Conservation (phyloP, 2,113 vertebrate species). For the Hucho hucho region DNA sequence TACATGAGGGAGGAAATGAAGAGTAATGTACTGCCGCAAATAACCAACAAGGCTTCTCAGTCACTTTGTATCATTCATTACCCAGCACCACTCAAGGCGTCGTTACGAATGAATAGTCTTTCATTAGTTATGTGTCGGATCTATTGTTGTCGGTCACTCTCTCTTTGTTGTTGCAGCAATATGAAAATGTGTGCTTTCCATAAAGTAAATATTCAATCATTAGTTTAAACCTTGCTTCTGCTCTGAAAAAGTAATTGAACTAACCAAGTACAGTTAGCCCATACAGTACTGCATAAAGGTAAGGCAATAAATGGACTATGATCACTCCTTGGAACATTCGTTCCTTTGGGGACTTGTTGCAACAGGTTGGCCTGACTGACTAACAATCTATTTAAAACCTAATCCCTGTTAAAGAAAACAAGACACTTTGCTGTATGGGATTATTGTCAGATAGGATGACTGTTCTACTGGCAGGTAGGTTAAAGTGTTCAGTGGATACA, state of each 20-base stretch:
- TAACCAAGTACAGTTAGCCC: conserved; percentile 36
- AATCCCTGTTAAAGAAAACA: conserved; percentile 5
- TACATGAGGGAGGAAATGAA: conserved; percentile 42
- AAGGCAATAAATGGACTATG: conserved; percentile 58
- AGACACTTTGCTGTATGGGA: background rate
- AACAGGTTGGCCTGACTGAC: conserved; percentile 8
- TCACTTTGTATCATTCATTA: conserved; percentile 39
- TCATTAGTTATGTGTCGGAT: conserved; percentile 40
- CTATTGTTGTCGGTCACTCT: conserved; percentile 22
- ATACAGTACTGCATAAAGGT: conserved; percentile 58
- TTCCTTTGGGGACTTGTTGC: conserved; percentile 22
- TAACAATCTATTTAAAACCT: conserved; percentile 21
- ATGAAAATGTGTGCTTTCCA: conserved; percentile 61
- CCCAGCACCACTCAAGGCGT: conserved; percentile 37
- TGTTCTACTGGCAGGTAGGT: background rate
- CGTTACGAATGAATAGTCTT: conserved; percentile 45
- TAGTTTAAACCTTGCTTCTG: background rate
- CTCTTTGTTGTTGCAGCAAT: conserved; percentile 38
- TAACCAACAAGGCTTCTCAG: conserved; percentile 35
- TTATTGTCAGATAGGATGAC: background rate
- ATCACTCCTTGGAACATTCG: conserved; percentile 64
- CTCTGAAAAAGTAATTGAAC: conserved; percentile 16
- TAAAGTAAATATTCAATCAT: conserved; percentile 17
- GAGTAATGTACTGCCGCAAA: conserved; percentile 46
- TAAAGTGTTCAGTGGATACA: background rate